Evolutionary conservation across 2,888 invertebrate species (phyloP).

Genomic region (Xestoiulus laeticollis): DNA sequence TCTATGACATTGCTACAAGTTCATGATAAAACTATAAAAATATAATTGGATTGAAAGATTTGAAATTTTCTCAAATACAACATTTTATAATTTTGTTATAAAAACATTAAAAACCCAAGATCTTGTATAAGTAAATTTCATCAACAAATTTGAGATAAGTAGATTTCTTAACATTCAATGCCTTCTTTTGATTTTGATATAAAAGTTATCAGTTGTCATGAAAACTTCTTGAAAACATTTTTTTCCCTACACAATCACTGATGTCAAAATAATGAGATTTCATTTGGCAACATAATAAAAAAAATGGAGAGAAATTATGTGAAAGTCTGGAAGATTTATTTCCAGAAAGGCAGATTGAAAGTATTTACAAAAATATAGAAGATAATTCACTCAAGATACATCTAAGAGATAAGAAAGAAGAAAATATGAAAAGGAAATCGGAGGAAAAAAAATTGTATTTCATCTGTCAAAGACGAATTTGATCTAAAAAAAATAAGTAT

Average conservation of each 20-base stretch:
- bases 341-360: background rate
- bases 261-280: conserved; percentile 26
- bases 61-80: too few relatives aligned
- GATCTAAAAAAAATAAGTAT: background rate
- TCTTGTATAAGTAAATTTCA: too few relatives aligned
- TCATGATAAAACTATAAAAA: too few relatives aligned
- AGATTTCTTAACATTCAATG: too few relatives aligned
- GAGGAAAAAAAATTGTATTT: background rate
- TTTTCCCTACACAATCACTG: background rate
- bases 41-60: too few relatives aligned
- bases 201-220: background rate
- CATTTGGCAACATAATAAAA: background rate
- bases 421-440: background rate
- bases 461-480: background rate
- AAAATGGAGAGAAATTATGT: background rate
- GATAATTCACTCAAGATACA: background rate
- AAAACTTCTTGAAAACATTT: background rate
- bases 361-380: background rate
- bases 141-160: too few relatives aligned
- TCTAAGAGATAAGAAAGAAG: background rate
- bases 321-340: background rate
- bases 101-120: too few relatives aligned
- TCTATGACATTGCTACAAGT: too few relatives aligned
- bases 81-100: too few relatives aligned
- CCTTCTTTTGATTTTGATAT: background rate